Conservation (phyloP, 2,888 invertebrate species). For the Desoria tigrina region DNA sequence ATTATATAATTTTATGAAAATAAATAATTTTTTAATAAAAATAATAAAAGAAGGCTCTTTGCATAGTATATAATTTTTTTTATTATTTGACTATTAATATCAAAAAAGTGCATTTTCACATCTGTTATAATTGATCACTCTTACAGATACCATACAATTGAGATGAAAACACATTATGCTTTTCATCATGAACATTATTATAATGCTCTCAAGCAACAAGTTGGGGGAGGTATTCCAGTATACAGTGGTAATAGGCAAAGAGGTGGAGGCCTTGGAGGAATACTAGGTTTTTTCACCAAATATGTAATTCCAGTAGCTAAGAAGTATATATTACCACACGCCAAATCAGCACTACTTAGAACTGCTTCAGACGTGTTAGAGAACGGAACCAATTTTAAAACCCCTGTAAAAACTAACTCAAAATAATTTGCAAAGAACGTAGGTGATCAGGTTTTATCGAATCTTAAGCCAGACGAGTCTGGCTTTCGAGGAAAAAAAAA, state of each 20-base stretch:
- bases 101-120: no score
- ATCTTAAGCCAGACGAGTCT: background rate
- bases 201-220: background rate
- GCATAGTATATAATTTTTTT: no score
- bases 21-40: no score
- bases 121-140: no score
- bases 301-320: slow-evolving; percentile 26
- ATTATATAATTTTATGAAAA: no score
- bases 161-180: background rate
- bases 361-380: slow-evolving; percentile 10
- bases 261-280: slow-evolving; percentile 28
- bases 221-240: slow-evolving; percentile 1
- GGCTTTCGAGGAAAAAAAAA: slow-evolving; percentile 13
- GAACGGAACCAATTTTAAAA: background rate
- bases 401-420: slow-evolving; percentile 11
- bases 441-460: slow-evolving; percentile 2
- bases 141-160: no score
- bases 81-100: no score
- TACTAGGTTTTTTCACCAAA: slow-evolving; percentile 6
- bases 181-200: slow-evolving; percentile 7
- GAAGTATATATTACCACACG: slow-evolving; percentile 28
- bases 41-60: no score
- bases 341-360: slow-evolving; percentile 12
- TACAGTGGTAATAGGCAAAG: slow-evolving; percentile 12
- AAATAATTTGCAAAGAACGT: slow-evolving; percentile 6